These are phyloP conservation scores for Strix uralensis DNA, from an alignment of 2,113 vertebrate species.

Conservation along the genomic window DNA sequence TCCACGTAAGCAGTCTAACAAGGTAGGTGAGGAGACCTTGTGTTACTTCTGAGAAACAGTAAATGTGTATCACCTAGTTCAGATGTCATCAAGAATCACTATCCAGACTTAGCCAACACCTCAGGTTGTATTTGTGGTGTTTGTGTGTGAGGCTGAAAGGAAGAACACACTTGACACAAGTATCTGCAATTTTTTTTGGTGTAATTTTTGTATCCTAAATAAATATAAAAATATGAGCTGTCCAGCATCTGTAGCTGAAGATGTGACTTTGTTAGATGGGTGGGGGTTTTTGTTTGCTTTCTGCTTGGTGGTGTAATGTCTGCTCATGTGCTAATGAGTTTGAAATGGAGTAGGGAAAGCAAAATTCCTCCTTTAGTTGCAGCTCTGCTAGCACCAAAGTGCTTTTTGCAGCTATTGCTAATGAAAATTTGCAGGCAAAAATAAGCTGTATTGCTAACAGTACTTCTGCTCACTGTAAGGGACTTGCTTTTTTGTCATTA, in stretches of 20 bases:
- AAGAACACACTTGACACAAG: neutral
- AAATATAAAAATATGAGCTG: neutral
- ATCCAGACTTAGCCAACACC: neutral
- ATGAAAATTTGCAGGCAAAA: neutral
- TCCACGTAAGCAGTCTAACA: slow-evolving; percentile 87
- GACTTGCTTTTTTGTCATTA: neutral
- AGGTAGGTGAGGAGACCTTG: slow-evolving; percentile 72
- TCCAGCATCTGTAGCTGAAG: neutral
- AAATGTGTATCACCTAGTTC: neutral
- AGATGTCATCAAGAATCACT: neutral
- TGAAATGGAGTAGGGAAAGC: neutral
- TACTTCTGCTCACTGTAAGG: neutral
- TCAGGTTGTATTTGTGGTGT: neutral
- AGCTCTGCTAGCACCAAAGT: neutral
- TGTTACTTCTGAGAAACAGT: neutral
- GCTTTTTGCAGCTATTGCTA: neutral
- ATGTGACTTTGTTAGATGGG: neutral
- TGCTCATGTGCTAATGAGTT: neutral
- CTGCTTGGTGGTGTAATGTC: neutral
- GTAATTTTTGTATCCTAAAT: neutral
- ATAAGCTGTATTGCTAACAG: neutral
- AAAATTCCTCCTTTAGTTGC: neutral
- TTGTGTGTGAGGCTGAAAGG: neutral
- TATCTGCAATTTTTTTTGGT: neutral
- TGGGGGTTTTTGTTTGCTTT: neutral